A percentile compares a stretch with the other conserved stretches of the same genome.
Evolutionary conservation across 2,888 invertebrate genomes (phyloP).

Genomic region (Diloba caeruleocephala): DNA sequence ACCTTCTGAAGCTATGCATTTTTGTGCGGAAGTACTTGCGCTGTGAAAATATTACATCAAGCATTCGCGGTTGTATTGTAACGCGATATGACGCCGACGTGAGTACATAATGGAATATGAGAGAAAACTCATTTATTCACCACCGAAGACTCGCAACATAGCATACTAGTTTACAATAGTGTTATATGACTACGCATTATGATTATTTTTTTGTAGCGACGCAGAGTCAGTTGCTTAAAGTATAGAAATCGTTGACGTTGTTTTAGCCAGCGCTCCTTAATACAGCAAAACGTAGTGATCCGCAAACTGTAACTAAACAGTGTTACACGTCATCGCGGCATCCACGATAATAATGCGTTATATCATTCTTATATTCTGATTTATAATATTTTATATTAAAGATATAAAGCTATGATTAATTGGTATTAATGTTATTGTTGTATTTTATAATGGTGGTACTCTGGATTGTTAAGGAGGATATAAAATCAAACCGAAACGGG

Average conservation of each 20-base stretch:
- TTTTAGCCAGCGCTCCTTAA: neutral
- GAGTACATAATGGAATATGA: slow-evolving; percentile 42
- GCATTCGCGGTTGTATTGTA: slow-evolving; percentile 22
- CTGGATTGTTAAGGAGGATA: too few relatives aligned
- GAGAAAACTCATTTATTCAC: slow-evolving; percentile 57
- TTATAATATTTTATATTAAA: too few relatives aligned
- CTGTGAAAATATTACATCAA: slow-evolving; percentile 18
- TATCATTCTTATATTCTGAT: too few relatives aligned
- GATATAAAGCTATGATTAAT: too few relatives aligned
- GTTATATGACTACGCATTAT: slow-evolving; percentile 13
- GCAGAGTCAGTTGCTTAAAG: neutral
- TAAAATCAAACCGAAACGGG: too few relatives aligned
- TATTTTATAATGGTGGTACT: too few relatives aligned
- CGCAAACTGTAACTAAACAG: too few relatives aligned
- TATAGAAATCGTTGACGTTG: neutral
- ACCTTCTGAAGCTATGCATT: slow-evolving; percentile 5
- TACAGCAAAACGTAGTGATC: too few relatives aligned
- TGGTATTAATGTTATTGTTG: too few relatives aligned
- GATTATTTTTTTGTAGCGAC: neutral
- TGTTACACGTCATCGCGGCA: too few relatives aligned
- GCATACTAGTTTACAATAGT: slow-evolving; percentile 36
- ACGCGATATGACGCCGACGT: slow-evolving; percentile 26
- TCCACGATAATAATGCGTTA: too few relatives aligned
- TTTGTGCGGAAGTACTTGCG: neutral
- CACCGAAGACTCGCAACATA: slow-evolving; percentile 44